Evolutionary conservation across 2,797 vertebrate species (phyloP).

Genomic region (Spatula versicolor): DNA sequence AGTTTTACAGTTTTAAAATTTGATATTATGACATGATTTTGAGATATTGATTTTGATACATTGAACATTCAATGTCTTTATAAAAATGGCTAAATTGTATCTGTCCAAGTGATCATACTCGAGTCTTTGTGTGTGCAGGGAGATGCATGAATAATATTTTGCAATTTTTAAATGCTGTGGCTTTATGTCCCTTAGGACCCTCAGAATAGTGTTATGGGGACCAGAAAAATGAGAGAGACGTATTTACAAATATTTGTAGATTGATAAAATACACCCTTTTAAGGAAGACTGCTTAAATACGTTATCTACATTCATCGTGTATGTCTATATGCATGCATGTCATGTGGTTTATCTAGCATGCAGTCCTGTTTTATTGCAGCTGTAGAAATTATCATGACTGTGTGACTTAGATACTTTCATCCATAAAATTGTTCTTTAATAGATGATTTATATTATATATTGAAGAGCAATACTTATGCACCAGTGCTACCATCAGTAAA

Average conservation of each 20-base stretch:
- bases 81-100: not conserved
- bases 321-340: not conserved
- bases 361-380: not conserved
- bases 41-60: not conserved
- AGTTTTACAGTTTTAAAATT: not conserved
- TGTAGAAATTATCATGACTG: not conserved
- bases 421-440: not conserved
- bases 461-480: not conserved
- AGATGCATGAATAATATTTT: not conserved
- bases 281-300: not conserved
- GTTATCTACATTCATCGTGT: not conserved
- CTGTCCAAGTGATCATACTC: not conserved
- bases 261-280: not conserved
- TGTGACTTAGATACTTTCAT: not conserved
- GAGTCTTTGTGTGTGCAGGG: not conserved
- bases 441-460: not conserved
- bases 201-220: not conserved
- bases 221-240: not conserved
- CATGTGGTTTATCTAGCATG: not conserved
- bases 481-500: not conserved
- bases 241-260: not conserved
- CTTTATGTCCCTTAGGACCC: not conserved
- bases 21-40: not conserved
- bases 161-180: not conserved
- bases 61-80: not conserved